Evolutionary conservation across 2,888 invertebrate genomes (phyloP).

Genomic region (Drosophila pegasa): DNA sequence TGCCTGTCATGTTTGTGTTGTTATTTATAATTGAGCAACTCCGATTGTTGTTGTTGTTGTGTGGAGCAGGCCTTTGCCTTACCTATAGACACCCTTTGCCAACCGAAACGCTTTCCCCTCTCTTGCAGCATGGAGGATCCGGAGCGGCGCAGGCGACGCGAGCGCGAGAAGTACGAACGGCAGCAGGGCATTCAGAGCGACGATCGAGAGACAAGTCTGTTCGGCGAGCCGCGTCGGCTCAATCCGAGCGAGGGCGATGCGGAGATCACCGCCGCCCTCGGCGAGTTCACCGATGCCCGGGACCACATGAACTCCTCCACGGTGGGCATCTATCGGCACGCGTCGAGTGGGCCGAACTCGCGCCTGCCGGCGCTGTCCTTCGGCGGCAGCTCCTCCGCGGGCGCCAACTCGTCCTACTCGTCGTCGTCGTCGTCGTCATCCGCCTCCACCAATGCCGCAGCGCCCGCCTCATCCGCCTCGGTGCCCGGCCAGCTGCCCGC

Average conservation of each 20-base stretch:
- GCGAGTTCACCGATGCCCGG: constrained; percentile 81
- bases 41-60: constrained; percentile 34
- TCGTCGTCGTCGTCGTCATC: constrained; percentile 53
- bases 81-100: neutral
- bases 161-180: constrained; percentile 84
- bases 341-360: constrained; percentile 59
- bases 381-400: constrained; percentile 25
- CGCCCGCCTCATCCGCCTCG: constrained; percentile 52
- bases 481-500: constrained; percentile 56
- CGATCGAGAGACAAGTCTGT: constrained; percentile 82
- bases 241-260: constrained; percentile 83
- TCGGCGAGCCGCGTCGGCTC: constrained; percentile 83
- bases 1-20: constrained; percentile 64
- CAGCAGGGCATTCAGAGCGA: constrained; percentile 83
- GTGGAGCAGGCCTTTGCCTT: neutral
- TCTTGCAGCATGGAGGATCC: constrained; percentile 84
- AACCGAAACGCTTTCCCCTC: neutral
- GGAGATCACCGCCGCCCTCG: constrained; percentile 82
- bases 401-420: constrained; percentile 33
- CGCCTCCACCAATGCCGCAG: constrained; percentile 32
- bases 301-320: constrained; percentile 80
- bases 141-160: constrained; percentile 83
- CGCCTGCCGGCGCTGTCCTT: constrained; percentile 59
- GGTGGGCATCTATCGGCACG: constrained; percentile 77
- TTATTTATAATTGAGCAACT: constrained; percentile 24